phyloP scores from a whole-genome alignment of 2,797 vertebrate species.

The Notamacropus eugenii region DNA sequence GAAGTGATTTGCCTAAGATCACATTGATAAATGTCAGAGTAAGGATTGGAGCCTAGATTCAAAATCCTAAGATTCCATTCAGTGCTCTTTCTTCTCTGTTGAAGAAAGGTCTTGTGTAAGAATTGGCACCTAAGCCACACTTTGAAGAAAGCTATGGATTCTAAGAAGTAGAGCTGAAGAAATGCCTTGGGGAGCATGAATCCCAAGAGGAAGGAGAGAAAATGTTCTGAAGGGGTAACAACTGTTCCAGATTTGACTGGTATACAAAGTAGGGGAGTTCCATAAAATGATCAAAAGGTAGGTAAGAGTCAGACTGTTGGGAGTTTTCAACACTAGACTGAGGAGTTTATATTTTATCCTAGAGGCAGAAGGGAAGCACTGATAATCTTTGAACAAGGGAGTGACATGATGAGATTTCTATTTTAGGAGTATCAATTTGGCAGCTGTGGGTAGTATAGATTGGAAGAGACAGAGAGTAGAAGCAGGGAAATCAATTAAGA shows the following conservation, averaged over 20 bases:
- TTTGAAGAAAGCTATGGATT: neutral
- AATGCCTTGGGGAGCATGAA: neutral
- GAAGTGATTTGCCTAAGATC: neutral
- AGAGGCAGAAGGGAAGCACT: neutral
- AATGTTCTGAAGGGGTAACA: neutral
- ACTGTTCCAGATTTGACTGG: neutral
- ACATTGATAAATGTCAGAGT: neutral
- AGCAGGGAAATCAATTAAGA: neutral
- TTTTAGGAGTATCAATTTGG: neutral
- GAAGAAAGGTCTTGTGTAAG: neutral
- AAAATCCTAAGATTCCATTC: neutral
- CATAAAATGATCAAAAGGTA: neutral
- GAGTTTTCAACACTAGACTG: neutral
- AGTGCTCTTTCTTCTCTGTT: neutral
- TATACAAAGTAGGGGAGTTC: neutral
- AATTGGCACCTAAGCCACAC: neutral
- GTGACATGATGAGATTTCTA: neutral
- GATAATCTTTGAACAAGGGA: neutral
- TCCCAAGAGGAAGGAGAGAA: neutral
- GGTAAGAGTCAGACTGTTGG: neutral
- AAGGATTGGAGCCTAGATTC: neutral
- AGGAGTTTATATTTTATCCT: neutral
- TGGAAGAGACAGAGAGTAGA: neutral
- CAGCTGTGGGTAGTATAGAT: neutral
- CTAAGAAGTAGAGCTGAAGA: neutral